These are phyloP conservation scores for Agrotis clavis DNA, from an alignment of 2,888 invertebrate genomes.

Conservation along the genomic window DNA sequence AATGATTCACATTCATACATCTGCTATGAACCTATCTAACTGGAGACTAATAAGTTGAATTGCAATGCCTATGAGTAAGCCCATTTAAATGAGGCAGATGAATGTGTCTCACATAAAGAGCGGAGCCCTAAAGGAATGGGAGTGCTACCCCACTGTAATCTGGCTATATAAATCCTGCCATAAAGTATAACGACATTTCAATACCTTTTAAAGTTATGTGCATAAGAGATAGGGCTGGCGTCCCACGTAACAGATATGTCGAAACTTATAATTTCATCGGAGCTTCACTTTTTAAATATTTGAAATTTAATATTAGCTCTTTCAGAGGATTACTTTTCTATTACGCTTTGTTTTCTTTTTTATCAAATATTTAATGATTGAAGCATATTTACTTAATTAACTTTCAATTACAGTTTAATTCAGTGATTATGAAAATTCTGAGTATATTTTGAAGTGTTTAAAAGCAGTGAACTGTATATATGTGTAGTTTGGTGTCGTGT, in stretches of 20 bases:
- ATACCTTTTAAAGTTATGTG: conserved; percentile 67
- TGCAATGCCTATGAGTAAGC: conserved; percentile 52
- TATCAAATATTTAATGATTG: background rate
- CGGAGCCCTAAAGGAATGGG: conserved; percentile 43
- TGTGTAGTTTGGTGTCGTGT: conserved; percentile 27
- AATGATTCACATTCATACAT: conserved; percentile 53
- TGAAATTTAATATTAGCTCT: conserved; percentile 6
- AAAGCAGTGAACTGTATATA: conserved; percentile 10
- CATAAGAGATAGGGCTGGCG: conserved; percentile 56
- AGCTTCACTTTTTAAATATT: conserved; percentile 3
- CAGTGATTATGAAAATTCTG: conserved; percentile 2
- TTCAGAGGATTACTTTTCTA: background rate
- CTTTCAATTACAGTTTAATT: background rate
- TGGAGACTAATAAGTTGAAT: conserved; percentile 43
- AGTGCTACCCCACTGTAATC: conserved; percentile 57
- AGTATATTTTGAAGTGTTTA: conserved; percentile 16
- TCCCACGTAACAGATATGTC: conserved; percentile 30
- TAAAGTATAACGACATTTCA: conserved; percentile 65
- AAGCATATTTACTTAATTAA: no score
- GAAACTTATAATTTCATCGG: conserved; percentile 10
- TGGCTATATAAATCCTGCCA: conserved; percentile 58
- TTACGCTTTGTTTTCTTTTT: background rate
- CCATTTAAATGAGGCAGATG: conserved; percentile 43
- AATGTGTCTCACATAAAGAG: conserved; percentile 29
- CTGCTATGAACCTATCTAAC: conserved; percentile 46